These are phyloP conservation scores for Huso huso DNA, from an alignment of 2,797 vertebrate genomes.

Conservation along the genomic window DNA sequence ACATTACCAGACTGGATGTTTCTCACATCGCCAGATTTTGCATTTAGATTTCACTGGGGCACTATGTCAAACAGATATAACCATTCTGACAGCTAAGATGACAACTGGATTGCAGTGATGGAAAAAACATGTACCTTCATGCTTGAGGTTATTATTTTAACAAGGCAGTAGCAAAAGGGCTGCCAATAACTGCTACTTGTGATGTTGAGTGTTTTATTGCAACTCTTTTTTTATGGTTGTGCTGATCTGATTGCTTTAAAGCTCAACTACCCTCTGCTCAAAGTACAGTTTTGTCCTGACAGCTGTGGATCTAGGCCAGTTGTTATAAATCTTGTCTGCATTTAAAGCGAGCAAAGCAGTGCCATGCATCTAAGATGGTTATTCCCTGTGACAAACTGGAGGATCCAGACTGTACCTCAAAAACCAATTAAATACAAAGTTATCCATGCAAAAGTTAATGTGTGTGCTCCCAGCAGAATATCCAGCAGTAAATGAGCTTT, in stretches of 20 bases:
- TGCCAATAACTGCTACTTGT: slow-evolving; percentile 2
- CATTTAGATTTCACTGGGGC: not conserved
- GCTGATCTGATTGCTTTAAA: slow-evolving; percentile 18
- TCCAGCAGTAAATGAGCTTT: too few relatives aligned
- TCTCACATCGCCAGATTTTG: too few relatives aligned
- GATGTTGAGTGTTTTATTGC: not conserved
- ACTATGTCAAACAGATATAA: slow-evolving; percentile 6
- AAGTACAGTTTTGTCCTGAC: not conserved
- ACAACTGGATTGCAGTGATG: not conserved
- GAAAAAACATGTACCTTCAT: not conserved
- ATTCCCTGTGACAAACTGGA: too few relatives aligned
- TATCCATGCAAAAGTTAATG: not conserved
- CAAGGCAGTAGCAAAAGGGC: not conserved
- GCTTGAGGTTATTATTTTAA: too few relatives aligned
- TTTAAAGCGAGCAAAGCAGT: not conserved
- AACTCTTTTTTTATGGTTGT: slow-evolving; percentile 13
- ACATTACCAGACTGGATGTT: too few relatives aligned
- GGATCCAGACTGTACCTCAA: too few relatives aligned
- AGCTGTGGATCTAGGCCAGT: slow-evolving; percentile 4
- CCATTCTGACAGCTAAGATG: not conserved
- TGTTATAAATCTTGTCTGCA: not conserved
- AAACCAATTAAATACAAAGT: not conserved
- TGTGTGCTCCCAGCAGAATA: slow-evolving; percentile 6
- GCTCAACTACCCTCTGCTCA: slow-evolving; percentile 5
- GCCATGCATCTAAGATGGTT: too few relatives aligned